Evolutionary conservation across 2,113 vertebrate genomes (phyloP), one percentile per base, ranked within the genome.

Genomic region (Microtus montanus): DNA sequence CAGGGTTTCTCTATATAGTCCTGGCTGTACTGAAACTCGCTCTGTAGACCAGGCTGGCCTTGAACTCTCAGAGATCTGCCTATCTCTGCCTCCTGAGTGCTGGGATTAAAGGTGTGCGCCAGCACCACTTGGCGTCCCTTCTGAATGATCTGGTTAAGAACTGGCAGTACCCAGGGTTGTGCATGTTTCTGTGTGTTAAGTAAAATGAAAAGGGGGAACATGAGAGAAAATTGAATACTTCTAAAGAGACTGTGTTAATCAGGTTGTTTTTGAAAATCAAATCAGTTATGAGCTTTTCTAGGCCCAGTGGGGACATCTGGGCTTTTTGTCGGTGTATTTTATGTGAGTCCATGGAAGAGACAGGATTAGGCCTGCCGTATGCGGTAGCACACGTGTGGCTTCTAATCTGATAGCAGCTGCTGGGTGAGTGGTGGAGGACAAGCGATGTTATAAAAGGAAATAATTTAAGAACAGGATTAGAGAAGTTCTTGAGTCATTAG

Each of bases 361-460:
- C n/a, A 77, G 90, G 85, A 66, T 90, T 47, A 96, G 89, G n/a
- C 15, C 8, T 41, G 79, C 89, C 33, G 47, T 12, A 49, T 1
- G 0, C 41, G 24, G 33, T n/a, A 17, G 52, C 52, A 73, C 78
- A 77, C 15, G 3, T 68, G 80, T 85, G 73, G 78, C 87, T 85
- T 96, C 80, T 90, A 74, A 86, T 83, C 75, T 90, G 77, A 7
- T 58, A 90, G 88, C 94, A 96, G 93, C 90, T 96, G 97, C 22
- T 70, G 66, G 30, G n/a, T 71, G 80, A 64, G 61, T 73, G n/a
- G 24, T 47, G 22, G 54, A 70, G 58, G 80, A 82, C 73, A 93
- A 73, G 44, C 19, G 63, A 70, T 73, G 79, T 71, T 95, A 94
- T 92, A 96, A 96, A 96, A 94, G 77, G 91, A 96, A 95, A 92